These are phyloP conservation scores for Ips nitidus DNA, from an alignment of 1,140 invertebrate genomes.

Conservation along the genomic window DNA sequence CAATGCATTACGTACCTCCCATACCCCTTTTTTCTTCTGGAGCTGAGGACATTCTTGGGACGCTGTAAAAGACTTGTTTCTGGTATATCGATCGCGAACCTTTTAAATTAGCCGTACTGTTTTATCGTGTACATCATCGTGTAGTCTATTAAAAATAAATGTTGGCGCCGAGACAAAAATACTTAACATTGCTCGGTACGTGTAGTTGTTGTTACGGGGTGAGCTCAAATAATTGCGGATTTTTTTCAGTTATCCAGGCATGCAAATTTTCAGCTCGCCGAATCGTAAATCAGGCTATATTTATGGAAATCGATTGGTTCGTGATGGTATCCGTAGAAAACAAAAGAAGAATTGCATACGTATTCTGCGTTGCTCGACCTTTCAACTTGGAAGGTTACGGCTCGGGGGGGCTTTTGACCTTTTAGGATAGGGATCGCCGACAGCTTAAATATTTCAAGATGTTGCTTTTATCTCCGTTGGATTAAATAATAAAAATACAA, in stretches of 20 bases:
- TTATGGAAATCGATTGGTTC: constrained; percentile 20
- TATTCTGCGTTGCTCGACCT: constrained; percentile 16
- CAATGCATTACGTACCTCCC: neutral
- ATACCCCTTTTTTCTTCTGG: neutral
- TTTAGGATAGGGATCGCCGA: no score
- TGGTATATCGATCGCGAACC: constrained; percentile 13
- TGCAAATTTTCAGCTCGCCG: constrained; percentile 10
- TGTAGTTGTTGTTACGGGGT: neutral
- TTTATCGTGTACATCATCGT: constrained; percentile 23
- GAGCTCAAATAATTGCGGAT: neutral
- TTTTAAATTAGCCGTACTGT: constrained; percentile 19
- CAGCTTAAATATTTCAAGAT: no score
- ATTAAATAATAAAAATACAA: no score
- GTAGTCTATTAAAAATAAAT: constrained; percentile 31
- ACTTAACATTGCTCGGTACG: constrained; percentile 5
- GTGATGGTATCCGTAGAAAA: constrained; percentile 10
- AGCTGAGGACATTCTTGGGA: constrained; percentile 20
- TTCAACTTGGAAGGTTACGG: constrained; percentile 5
- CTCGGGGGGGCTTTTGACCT: neutral
- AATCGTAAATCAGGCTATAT: constrained; percentile 14
- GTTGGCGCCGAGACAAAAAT: constrained; percentile 25
- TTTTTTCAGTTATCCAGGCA: neutral
- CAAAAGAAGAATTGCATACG: constrained; percentile 11
- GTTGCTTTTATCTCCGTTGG: no score
- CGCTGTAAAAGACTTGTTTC: constrained; percentile 23